Conservation (phyloP, 64 coral and sea anemone genomes). For the Cladopsammia gracilis region DNA sequence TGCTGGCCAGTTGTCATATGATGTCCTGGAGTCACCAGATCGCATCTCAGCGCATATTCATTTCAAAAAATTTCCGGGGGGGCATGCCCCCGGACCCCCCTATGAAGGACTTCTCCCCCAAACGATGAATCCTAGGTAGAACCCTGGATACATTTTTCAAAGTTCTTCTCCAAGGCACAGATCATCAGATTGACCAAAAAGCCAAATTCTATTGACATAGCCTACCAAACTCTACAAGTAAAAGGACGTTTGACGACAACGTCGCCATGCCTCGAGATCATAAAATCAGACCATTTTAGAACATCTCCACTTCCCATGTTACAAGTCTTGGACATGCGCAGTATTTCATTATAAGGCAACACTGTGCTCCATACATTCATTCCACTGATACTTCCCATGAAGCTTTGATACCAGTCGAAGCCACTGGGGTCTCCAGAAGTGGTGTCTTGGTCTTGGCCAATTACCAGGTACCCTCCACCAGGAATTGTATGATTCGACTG, state of each 20-base stretch:
- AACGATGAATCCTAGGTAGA: too few relatives aligned
- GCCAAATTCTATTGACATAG: too few relatives aligned
- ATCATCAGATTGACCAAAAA: too few relatives aligned
- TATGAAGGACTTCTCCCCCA: too few relatives aligned
- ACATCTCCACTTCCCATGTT: constrained; percentile 1
- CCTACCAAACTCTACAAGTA: neutral
- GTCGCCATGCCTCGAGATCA: neutral
- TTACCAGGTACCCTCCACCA: neutral
- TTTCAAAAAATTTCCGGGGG: too few relatives aligned
- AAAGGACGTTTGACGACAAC: neutral
- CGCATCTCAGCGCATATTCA: too few relatives aligned
- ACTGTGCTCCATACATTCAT: constrained; percentile 27
- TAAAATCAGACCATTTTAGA: constrained; percentile 20
- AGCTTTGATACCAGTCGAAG: neutral
- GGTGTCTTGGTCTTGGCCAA: constrained; percentile 38
- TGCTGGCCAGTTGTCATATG: too few relatives aligned
- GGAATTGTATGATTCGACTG: neutral
- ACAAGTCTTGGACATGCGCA: constrained; percentile 16
- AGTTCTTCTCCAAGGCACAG: too few relatives aligned
- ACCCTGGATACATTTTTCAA: too few relatives aligned
- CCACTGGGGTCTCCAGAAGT: neutral
- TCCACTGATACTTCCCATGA: neutral
- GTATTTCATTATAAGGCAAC: neutral
- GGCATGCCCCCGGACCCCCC: too few relatives aligned
- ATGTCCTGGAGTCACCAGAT: too few relatives aligned